These are phyloP conservation scores for Cephalopterus ornatus DNA, from an alignment of 2,113 vertebrate genomes.

Conservation along the genomic window DNA sequence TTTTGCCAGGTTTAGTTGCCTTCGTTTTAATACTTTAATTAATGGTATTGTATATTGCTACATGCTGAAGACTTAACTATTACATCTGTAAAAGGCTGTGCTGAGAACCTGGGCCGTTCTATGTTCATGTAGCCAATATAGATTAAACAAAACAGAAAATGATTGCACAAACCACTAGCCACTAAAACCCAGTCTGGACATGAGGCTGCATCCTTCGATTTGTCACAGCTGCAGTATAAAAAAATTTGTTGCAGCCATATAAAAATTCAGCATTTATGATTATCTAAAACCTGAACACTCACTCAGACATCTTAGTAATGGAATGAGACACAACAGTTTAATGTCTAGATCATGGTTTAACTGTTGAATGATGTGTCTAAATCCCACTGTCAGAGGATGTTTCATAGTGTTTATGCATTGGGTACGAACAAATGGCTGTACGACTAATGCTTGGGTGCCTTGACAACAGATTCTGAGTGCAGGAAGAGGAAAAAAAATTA, in stretches of 20 bases:
- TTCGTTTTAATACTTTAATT: conserved; percentile 67
- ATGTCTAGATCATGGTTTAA: not conserved
- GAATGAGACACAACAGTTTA: not conserved
- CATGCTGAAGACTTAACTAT: conserved; percentile 29
- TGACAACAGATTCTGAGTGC: not conserved
- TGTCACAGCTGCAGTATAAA: not conserved
- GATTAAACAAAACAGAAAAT: not conserved
- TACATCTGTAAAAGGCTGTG: not conserved
- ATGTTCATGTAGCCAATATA: not conserved
- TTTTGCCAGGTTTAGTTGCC: conserved; percentile 56
- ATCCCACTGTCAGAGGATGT: not conserved
- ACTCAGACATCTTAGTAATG: not conserved
- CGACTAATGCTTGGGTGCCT: not conserved
- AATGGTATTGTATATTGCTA: conserved; percentile 35
- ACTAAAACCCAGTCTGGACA: not conserved
- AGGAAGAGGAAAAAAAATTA: not conserved
- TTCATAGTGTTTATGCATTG: not conserved
- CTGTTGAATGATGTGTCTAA: not conserved
- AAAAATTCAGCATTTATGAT: not conserved
- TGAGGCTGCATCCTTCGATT: not conserved
- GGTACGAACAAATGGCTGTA: accelerated
- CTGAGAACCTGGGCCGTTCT: not conserved
- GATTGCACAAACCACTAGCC: not conserved
- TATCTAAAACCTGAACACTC: not conserved
- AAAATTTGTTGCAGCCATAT: not conserved